Base-by-base conservation (phyloP, 1,140 invertebrate genomes). In the Coptotermes formosanus region DNA sequence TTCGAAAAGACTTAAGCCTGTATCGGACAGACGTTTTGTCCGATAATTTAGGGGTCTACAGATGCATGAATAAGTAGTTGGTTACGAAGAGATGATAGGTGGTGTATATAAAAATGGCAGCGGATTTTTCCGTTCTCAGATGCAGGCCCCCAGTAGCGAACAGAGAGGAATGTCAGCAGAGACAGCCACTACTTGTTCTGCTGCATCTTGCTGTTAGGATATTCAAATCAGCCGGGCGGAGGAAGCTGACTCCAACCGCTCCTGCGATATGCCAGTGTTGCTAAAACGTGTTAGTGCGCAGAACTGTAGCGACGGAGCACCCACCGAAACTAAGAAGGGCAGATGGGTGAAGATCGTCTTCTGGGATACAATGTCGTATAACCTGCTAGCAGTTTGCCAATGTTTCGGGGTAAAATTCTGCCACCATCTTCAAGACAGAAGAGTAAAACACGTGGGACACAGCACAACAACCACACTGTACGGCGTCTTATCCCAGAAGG, bases 121-220 rank as follows among this genome's bases (percentile, higher is more conserved):
- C 44, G 48, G 82, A 83, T 44, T 52, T 44, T 83, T 45, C 43
- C 82, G 48, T 43, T 45, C 43, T n/a, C n/a, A 32, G 32, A 30
- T 9, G 32, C 19, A 45, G 82, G 82, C 82, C 82, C 82, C 82
- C 82, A 83, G 82, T 83, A 83, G 82, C 82, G 82, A 83, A 75
- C 25, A 75, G 11, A 25, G 64, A n/a, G 25, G 64, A 75, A 75
- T 52, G 82, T 43, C 32, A 52, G 43, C 25, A 52, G 44, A 52
- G 82, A 83, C 82, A 83, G 43, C 25, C 82, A 23, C 38, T 83
- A 45, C 82, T 83, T 52, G 82, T 83, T 75, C 64, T 75, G n/a
- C n/a, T 75, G n/a, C 30, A 8, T 30, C 64, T 75, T 75, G 64
- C 64, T 75, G 64, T 19, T 44, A 52, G 25, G 82, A 83, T 83